Percentiles rank a stretch among this genome's conserved stretches.
Conservation (phyloP, 2,113 vertebrate species). For the Chamaetylas fuelleborni region DNA sequence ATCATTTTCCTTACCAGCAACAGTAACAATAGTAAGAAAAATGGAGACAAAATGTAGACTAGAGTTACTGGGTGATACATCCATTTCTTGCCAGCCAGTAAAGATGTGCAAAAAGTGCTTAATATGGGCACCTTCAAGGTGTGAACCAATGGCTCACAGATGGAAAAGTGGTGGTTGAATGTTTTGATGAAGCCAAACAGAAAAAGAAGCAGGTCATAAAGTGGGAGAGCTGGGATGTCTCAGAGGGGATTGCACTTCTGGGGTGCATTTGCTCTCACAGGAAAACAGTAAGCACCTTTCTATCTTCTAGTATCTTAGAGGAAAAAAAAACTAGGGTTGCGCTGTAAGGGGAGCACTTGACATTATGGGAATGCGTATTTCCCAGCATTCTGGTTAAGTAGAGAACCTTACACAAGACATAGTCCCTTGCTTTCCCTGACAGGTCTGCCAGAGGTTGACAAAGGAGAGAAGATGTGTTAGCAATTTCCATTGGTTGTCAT, state of each 20-base stretch:
- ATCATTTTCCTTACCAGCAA: neutral
- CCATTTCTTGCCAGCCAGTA: neutral
- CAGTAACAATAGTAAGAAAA: neutral
- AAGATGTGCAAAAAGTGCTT: neutral
- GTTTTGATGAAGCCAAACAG: neutral
- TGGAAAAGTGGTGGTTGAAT: neutral
- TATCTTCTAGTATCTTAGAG: neutral
- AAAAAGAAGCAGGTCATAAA: neutral
- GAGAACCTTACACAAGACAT: neutral
- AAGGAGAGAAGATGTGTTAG: conserved; percentile 4
- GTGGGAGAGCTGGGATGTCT: neutral
- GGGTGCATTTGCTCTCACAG: accelerated
- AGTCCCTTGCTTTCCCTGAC: neutral
- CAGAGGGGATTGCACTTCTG: neutral
- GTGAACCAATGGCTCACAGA: neutral
- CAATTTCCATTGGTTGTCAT: conserved; percentile 4
- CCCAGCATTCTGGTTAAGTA: neutral
- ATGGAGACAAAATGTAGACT: neutral
- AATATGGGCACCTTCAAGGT: neutral
- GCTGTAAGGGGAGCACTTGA: neutral
- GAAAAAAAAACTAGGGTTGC: neutral
- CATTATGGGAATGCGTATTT: neutral
- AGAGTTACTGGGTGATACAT: neutral
- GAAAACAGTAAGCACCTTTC: neutral
- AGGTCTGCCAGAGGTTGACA: conserved; percentile 19